Base-by-base conservation (phyloP, 2,797 vertebrate genomes). In the Meda fulgida region DNA sequence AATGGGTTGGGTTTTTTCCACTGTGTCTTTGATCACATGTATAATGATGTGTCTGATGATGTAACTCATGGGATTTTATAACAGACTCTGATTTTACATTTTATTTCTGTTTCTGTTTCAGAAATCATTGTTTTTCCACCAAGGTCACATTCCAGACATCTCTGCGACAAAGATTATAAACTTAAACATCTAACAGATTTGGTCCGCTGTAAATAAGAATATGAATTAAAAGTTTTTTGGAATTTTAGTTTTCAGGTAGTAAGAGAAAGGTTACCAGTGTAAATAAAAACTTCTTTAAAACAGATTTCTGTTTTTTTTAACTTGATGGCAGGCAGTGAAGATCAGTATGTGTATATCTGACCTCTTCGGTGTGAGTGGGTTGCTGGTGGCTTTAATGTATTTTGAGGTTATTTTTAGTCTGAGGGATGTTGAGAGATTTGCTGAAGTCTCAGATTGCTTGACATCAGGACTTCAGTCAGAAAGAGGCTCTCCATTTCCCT, bases 361-460 rank as follows among this genome's bases (percentile, higher is more conserved):
- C 40, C 29, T 71, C 40, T 31, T 80, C 26, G 48, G 53, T 86
- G 60, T 60, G 58, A 69, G 60, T 70, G 71, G 13, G 55, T 69
- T 87, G 72, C 83, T 92, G 0, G 87, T 91, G 81, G 66, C 70
- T 53, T 93, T 93, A 71, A 69, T 78, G 40, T 43, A 66, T 83
- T 83, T 38, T 73, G 26, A 60, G 76, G 71, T 53, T 86, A 86
- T 71, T 79, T 79, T 79, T 83, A 80, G 81, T 69, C 76, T 58
- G 69, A 73, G 81, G 75, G 80, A 79, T 83, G 81, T 73, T 83
- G 36, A 80, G 69, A 83, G 85, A 84, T 86, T 86, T 79, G 76
- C 69, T 86, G 76, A 80, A 83, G 84, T 77, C 71, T 77, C 60
- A 34, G 75, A 83, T 51, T 83, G 81, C 38, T 75, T 83, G 40